Base-by-base conservation (phyloP, 2,797 vertebrate species). In the Mormyrops attenuatus region DNA sequence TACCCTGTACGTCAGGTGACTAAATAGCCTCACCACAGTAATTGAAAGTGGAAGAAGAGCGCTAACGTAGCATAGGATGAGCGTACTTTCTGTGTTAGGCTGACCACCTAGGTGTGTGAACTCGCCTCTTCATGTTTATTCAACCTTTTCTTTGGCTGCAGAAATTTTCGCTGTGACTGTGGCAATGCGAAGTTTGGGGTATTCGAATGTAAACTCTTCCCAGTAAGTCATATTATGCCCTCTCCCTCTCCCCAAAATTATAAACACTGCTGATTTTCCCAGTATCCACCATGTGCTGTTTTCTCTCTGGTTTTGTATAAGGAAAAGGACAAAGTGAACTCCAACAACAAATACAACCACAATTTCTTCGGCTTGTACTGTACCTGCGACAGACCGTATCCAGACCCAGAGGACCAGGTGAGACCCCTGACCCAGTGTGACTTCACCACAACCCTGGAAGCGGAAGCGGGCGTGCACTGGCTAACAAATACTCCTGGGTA, bases 361-460 rank as follows among this genome's bases (percentile, higher is more conserved):
- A 99, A 99, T 94, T 99, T 99, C 93, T 98, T 97, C 2, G 98
- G 98, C 60, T 93, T 98, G 73, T 99, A 99, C 90, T 99, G 98
- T 90, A 96, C 94, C 89, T 99, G 98, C 91, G 96, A 97, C 92
- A 96, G 97, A 90, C 98, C 98, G 0, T 99, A 99, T 89, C 98
- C 98, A 3, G 98, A 99, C 94, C 97, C 97, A 13, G 98, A 99
- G 22, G 98, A 99, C 91, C 97, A 98, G 97, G 98, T 99, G 93
- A 94, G 93, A 91, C 89, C 38, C 15, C 9, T 8, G 4, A 38
- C 9, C 47, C 38, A 50, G n/a, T 85, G n/a, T 11, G 41, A 41
- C 41, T 44, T 49, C 80, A 17, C 13, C 38, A 38, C 17, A 0
- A 49, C 2, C n/a, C 66, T 73, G 66, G 8, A 3, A 13, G 4